Evolutionary conservation across 2,113 vertebrate species (phyloP), one percentile per base, ranked within the genome.

Genomic region (Salvelinus namaycush): DNA sequence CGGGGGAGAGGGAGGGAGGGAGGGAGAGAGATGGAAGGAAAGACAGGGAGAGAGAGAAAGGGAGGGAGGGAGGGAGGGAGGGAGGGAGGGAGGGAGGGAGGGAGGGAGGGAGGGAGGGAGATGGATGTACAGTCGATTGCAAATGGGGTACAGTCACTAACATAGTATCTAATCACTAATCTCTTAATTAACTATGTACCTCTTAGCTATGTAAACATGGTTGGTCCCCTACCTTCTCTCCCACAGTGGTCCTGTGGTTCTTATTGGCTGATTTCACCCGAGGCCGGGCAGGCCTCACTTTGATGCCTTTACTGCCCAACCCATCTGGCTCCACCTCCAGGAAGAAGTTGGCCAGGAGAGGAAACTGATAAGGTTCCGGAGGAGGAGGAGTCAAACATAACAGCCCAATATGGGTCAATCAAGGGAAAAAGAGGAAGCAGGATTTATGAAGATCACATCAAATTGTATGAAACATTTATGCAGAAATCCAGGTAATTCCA

Each of bases 211-310:
- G 80, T 79, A 83, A 84, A 86, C 57, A 87, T 82, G 0, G 29
- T 31, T 31, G 29, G 29, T 13, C 48, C 13, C 70, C 91, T 11
- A 99, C 98, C 97, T 99, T 97, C 87, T 88, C 95, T 88, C 97
- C 97, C 29, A 99, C 97, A 0, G 97, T 97, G 7, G 88, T 94
- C 60, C 95, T 94, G 71, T 97, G 93, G 66, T 99, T 95, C 83
- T 95, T 98, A 87, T 95, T 98, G 82, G 93, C 87, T 0, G 96
- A 77, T 84, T 96, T 99, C 73, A 95, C 80, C 76, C 89, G 86
- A 9, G 95, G 95, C 60, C 94, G 93, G 70, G 98, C 96, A 24
- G 97, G 92, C 85, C 94, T 96, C 68, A 99, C 93, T 70, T 90
- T 96, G 80, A 98, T 90, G 2, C 82, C 49, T 68, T 92, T 93